These are phyloP conservation scores for Erethizon dorsatum DNA, from an alignment of 2,797 vertebrate genomes.

Conservation along the genomic window DNA sequence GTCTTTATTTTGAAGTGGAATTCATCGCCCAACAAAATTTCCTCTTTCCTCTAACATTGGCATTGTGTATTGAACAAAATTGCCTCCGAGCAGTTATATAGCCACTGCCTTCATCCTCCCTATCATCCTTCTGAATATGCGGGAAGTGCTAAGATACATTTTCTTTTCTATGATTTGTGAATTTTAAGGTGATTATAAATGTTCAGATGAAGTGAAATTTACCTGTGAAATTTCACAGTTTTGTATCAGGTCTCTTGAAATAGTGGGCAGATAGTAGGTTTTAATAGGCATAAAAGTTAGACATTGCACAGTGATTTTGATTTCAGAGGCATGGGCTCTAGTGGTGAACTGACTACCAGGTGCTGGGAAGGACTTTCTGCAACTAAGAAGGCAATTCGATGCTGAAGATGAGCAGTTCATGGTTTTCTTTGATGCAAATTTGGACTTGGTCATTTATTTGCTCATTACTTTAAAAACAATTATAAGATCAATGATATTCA, in stretches of 20 bases:
- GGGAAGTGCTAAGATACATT: neutral
- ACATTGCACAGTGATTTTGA: neutral
- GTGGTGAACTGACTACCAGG: fast-evolving
- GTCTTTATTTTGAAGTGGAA: conserved; percentile 73
- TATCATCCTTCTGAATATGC: neutral
- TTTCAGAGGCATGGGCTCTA: neutral
- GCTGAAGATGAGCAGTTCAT: neutral
- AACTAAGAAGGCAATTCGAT: neutral
- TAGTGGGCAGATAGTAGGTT: neutral
- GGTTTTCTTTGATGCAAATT: neutral
- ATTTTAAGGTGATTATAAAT: neutral
- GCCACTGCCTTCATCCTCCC: neutral
- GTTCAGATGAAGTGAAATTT: neutral
- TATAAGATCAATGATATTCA: neutral
- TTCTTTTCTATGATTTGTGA: neutral
- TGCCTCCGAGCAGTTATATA: neutral
- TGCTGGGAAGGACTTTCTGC: neutral
- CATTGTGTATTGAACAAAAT: conserved; percentile 47
- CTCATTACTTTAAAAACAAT: neutral
- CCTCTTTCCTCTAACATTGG: conserved; percentile 76
- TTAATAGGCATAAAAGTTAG: neutral
- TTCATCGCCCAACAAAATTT: conserved; percentile 53
- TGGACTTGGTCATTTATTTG: neutral
- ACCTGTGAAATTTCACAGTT: neutral
- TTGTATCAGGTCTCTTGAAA: conserved; percentile 16